Base-by-base conservation (phyloP, 2,113 vertebrate genomes). In the Alouatta palliata region DNA sequence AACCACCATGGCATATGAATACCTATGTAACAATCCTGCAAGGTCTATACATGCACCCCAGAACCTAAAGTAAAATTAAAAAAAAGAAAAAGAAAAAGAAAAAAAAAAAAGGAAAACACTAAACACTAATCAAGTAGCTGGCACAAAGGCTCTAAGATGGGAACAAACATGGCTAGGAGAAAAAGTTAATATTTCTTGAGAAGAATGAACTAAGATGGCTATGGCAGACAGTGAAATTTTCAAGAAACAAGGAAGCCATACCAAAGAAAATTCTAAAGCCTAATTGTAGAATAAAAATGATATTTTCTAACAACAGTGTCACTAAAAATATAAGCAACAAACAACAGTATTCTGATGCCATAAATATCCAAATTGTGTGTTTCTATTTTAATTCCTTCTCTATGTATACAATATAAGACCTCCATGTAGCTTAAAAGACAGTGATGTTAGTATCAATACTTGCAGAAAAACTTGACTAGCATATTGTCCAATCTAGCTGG, bases 81-180 rank as follows among this genome's bases (percentile, higher is more conserved):
- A 52, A 52, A 17, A 52, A 1, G 1, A 52, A 47, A 2, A 47
- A 10, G 10, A 47, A 47, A 47, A 12, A 2, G 3, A 52, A 52
- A 16, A 16, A 52, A 52, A 52, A 52, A 52, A 52, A 52, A 4
- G 35, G 5, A 25, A 82, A 82, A 3, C 2, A 25, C 32, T 79
- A 5, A 13, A 27, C 21, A 0, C 5, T 43, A 3, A 75, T 35
- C 1, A 2, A 61, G 4, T 30, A 73, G 1, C 27, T 49, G 3
- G 6, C 21, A 43, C 43, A 66, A 30, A 32, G 6, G 8, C 35
- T 40, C 2, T 56, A 40, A 30, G 7, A 23, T 2, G 1, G 2
- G 3, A 66, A 35, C 12, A 45, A 40, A 9, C 6, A 32, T 66
- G 35, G 20, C 23, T 6, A 23, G 14, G 19, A 56, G 86, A 66